Evolutionary conservation across 2,797 vertebrate species (phyloP).

Genomic region (Pseudomugil tenellus): DNA sequence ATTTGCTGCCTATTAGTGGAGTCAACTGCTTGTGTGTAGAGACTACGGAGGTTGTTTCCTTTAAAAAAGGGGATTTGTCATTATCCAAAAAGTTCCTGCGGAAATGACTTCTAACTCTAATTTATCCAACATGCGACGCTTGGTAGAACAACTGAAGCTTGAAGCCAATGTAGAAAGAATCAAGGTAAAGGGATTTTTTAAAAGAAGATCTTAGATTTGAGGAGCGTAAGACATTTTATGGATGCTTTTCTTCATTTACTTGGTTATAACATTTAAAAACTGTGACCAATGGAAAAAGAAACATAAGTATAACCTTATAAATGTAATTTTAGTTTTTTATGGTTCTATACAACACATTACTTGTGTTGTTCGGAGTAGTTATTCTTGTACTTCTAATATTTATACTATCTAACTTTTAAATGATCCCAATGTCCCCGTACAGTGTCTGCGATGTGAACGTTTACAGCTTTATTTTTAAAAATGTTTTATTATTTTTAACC

Average conservation of each 20-base stretch:
- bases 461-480: background rate
- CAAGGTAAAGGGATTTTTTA: conserved; percentile 80
- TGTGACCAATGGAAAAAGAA: background rate
- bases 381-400: background rate
- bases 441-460: background rate
- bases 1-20: conserved; percentile 44
- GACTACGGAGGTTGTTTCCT: conserved; percentile 19
- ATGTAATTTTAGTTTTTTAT: background rate
- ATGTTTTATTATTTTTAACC: no score
- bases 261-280: background rate
- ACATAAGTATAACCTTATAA: background rate
- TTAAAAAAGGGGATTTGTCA: conserved; percentile 9
- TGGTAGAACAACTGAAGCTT: conserved; percentile 91
- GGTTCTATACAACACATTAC: background rate
- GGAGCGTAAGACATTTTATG: background rate
- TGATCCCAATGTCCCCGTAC: background rate
- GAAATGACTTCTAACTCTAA: conserved; percentile 89
- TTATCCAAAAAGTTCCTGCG: conserved; percentile 24
- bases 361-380: background rate
- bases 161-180: conserved; percentile 92
- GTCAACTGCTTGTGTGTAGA: conserved; percentile 33
- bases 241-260: background rate
- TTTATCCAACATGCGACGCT: conserved; percentile 85
- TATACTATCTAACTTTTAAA: background rate
- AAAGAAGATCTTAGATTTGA: background rate